Percentiles rank a stretch among this genome's conserved stretches.
Conservation (phyloP, 2,888 invertebrate genomes). For the Dynastes grantii region DNA sequence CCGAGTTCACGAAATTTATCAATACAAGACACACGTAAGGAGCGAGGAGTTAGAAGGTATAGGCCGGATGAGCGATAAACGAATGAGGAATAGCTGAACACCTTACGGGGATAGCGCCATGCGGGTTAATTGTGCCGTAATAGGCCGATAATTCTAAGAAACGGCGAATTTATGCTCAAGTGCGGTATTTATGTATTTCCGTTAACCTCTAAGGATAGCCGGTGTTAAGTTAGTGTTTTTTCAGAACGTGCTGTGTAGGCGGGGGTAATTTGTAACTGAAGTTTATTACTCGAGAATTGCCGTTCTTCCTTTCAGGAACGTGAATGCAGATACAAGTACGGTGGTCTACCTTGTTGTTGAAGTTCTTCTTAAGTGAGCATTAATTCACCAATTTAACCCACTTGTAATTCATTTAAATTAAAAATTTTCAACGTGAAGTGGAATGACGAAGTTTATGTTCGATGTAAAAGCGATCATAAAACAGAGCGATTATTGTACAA, state of each 20-base stretch:
- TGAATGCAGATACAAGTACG: neutral
- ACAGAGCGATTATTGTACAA: neutral
- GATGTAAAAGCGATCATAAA: conserved; percentile 22
- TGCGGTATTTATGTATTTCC: conserved; percentile 32
- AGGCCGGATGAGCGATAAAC: conserved; percentile 44
- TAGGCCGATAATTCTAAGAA: conserved; percentile 44
- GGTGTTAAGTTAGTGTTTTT: conserved; percentile 30
- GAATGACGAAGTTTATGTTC: conserved; percentile 27
- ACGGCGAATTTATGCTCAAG: conserved; percentile 36
- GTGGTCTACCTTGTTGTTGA: neutral
- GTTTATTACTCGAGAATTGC: conserved; percentile 5
- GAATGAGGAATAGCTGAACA: conserved; percentile 38
- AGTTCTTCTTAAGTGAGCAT: conserved; percentile 19
- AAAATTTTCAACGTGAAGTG: neutral
- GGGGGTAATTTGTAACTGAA: conserved; percentile 7
- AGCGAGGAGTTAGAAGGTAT: conserved; percentile 23
- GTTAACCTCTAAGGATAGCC: neutral
- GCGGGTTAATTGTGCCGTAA: conserved; percentile 42
- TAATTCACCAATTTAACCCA: conserved; percentile 1
- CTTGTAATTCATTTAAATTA: conserved; percentile 39
- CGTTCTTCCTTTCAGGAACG: conserved; percentile 1
- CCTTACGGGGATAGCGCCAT: conserved; percentile 36
- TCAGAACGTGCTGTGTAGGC: neutral
- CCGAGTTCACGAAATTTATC: conserved; percentile 43
- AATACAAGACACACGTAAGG: conserved; percentile 39